Evolutionary conservation across 92 coral and sea anemone species (phyloP).

Genomic region (Porites evermanni): DNA sequence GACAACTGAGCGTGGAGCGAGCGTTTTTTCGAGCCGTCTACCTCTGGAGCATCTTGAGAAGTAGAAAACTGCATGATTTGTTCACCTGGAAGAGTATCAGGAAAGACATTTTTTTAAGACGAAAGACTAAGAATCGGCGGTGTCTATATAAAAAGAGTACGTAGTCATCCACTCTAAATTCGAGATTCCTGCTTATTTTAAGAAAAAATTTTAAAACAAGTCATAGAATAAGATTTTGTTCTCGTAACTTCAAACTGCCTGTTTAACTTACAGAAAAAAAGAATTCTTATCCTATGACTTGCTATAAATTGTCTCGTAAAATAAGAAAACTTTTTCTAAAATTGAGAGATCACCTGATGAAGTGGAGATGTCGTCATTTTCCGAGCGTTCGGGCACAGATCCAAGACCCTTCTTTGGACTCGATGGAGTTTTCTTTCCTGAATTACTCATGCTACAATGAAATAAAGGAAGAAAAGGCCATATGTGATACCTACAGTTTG

Average conservation of each 20-base stretch:
- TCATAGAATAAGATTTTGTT: too few species aligned
- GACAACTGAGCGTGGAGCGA: constrained; percentile 27
- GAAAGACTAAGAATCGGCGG: not conserved
- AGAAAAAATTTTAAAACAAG: not conserved
- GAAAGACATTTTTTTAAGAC: not conserved
- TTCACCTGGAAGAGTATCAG: not conserved
- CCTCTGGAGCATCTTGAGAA: not conserved
- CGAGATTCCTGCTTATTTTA: too few species aligned
- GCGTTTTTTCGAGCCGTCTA: not conserved
- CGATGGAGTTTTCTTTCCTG: constrained; percentile 3
- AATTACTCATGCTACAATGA: constrained; percentile 6
- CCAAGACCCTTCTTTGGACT: not conserved
- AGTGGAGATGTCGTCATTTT: not conserved
- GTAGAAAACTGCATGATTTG: constrained; percentile 20
- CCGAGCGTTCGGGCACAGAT: not conserved
- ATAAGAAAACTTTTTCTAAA: too few species aligned
- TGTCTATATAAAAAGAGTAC: not conserved
- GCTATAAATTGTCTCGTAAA: too few species aligned
- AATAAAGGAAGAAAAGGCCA: not conserved
- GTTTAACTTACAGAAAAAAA: too few species aligned
- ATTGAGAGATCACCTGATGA: not conserved
- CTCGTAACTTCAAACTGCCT: too few species aligned
- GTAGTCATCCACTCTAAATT: too few species aligned
- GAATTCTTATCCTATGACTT: too few species aligned
- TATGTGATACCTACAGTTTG: not conserved